Base-by-base conservation (phyloP, 37 sponge, comb jelly and placozoan species). In the Halichondria panicea region DNA sequence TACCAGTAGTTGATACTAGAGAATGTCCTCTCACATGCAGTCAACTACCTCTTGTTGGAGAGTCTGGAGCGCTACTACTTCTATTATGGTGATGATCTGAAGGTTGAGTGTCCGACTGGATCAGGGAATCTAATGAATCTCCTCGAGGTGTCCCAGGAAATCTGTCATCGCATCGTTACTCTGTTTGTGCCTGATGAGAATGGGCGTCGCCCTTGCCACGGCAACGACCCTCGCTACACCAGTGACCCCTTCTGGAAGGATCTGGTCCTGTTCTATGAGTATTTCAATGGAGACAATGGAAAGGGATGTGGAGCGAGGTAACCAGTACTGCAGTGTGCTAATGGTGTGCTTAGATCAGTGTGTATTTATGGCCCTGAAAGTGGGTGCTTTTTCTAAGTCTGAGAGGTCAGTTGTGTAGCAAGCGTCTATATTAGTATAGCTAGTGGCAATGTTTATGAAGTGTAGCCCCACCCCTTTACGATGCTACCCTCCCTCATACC, bases 281-380 rank as follows among this genome's bases (percentile, higher is more conserved):
- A 90, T 60, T 96, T 96, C 76, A 67, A 93, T 81, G 97, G 97
- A 31, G 88, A 96, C 75, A 87, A 67, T 55, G 97, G 97, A 18
- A 81, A 77, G 31, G 97, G 97, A 13, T 96, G 97, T 88, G 97
- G 97, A 24, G 97, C 97, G 15, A 94, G 95, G 95, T 94, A 43
- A 66, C 79, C 4, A 37, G 11, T 11, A 48, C 52, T n/a, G n/a
- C n/a, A n/a, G n/a, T n/a, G n/a, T n/a, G n/a, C n/a, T n/a, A n/a
- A n/a, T n/a, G n/a, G n/a, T n/a, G n/a, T n/a, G n/a, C n/a, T n/a
- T n/a, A n/a, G n/a, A n/a, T n/a, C n/a, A n/a, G n/a, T n/a, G n/a
- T n/a, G n/a, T n/a, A n/a, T n/a, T n/a, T n/a, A n/a, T n/a, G n/a
- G n/a, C n/a, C n/a, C n/a, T n/a, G n/a, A n/a, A n/a, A n/a, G n/a